Evolutionary conservation across 2,113 vertebrate species (phyloP).

Genomic region (Scomber japonicus): DNA sequence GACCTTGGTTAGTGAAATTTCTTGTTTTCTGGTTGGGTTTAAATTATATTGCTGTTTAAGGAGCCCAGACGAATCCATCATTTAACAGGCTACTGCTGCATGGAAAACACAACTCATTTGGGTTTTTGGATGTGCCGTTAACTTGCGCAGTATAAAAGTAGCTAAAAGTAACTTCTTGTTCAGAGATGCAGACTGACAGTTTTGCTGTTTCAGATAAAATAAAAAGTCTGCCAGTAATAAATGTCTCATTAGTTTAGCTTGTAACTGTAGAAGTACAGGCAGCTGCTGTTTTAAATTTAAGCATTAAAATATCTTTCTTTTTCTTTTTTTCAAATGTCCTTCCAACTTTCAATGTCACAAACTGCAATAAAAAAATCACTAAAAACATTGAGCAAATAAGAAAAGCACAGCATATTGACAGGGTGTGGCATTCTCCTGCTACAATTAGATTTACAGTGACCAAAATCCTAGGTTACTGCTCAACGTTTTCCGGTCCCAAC

Average conservation of each 20-base stretch:
- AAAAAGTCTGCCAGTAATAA: conserved; percentile 13
- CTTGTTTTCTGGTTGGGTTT: background rate
- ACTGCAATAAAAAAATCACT: conserved; percentile 3
- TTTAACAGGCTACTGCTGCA: background rate
- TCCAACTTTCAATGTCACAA: background rate
- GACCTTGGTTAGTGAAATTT: background rate
- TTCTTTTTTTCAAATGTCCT: background rate
- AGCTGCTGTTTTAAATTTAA: conserved; percentile 1
- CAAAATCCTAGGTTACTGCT: conserved; percentile 29
- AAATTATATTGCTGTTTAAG: background rate
- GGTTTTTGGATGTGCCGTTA: background rate
- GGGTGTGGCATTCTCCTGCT: conserved; percentile 22
- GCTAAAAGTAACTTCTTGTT: background rate
- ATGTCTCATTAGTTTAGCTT: conserved; percentile 13
- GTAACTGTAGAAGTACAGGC: background rate
- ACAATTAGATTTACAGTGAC: conserved; percentile 43
- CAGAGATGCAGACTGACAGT: background rate
- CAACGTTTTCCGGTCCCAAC: background rate
- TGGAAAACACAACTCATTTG: conserved; percentile 5
- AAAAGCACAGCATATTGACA: background rate
- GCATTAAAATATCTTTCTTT: background rate
- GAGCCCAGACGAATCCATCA: background rate
- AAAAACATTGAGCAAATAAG: background rate
- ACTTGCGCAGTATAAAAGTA: background rate
- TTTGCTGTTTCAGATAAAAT: background rate